Conservation (phyloP, 2,113 vertebrate species). For the Python bivittatus region DNA sequence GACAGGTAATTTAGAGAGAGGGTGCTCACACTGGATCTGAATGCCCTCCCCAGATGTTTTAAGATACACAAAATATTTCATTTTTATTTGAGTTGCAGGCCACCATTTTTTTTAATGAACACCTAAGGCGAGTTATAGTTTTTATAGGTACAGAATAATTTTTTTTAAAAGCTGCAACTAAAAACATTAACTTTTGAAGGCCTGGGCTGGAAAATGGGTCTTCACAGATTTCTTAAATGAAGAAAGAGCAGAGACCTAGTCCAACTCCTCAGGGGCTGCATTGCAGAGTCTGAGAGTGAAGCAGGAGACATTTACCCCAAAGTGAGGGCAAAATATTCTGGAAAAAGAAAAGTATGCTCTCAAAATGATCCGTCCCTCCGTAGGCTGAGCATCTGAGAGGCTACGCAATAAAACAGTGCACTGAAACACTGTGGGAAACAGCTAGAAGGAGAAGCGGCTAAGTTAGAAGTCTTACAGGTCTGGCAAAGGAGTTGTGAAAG, state of each 20-base stretch:
- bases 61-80: too few species aligned
- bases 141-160: neutral
- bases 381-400: neutral
- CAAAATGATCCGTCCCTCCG: neutral
- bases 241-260: neutral
- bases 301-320: neutral
- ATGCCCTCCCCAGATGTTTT: too few species aligned
- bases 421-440: neutral
- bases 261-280: neutral
- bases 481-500: neutral
- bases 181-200: neutral
- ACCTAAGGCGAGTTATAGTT: neutral
- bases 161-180: neutral
- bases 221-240: neutral
- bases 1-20: too few species aligned
- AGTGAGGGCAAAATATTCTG: neutral
- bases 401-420: fast-evolving
- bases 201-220: neutral
- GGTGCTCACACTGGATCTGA: too few species aligned
- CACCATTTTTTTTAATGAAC: too few species aligned
- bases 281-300: neutral
- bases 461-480: neutral
- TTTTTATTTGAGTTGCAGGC: neutral
- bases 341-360: neutral
- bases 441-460: neutral